phyloP scores from a whole-genome alignment of 2,113 vertebrate genomes.

The Malurus melanocephalus region DNA sequence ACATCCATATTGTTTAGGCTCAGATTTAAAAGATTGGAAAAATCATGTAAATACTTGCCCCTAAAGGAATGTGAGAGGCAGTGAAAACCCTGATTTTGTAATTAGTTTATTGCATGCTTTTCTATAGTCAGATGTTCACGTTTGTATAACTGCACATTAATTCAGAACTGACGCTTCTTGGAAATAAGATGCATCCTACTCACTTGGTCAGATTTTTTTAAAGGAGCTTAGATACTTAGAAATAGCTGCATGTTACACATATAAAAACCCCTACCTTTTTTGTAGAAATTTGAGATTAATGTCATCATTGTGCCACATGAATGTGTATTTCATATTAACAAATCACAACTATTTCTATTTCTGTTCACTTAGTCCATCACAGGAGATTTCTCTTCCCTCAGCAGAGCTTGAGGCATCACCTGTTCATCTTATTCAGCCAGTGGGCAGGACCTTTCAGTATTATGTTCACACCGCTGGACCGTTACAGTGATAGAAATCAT shows the following conservation, averaged over 20 bases:
- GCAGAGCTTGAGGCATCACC: constrained; percentile 94
- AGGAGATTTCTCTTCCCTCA: constrained; percentile 96
- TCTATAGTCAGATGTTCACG: neutral
- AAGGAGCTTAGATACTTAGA: neutral
- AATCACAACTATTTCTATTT: constrained; percentile 12
- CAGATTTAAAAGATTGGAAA: neutral
- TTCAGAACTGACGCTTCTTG: neutral
- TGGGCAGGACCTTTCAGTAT: constrained; percentile 98
- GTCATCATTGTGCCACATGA: neutral
- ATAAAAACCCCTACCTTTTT: neutral
- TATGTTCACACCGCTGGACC: constrained; percentile 96
- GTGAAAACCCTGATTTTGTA: neutral
- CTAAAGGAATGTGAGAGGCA: neutral
- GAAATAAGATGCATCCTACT: neutral
- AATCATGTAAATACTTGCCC: neutral
- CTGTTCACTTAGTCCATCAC: constrained; percentile 86
- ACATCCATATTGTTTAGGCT: neutral
- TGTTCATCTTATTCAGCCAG: constrained; percentile 98
- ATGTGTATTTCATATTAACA: neutral
- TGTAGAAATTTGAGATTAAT: neutral
- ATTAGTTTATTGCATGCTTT: neutral
- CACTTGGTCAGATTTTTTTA: neutral
- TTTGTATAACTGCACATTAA: neutral
- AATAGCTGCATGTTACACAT: neutral
- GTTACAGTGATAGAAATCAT: constrained; percentile 96